Evolutionary conservation across 2,888 invertebrate species (phyloP).

Genomic region (Drosophila longiperda): DNA sequence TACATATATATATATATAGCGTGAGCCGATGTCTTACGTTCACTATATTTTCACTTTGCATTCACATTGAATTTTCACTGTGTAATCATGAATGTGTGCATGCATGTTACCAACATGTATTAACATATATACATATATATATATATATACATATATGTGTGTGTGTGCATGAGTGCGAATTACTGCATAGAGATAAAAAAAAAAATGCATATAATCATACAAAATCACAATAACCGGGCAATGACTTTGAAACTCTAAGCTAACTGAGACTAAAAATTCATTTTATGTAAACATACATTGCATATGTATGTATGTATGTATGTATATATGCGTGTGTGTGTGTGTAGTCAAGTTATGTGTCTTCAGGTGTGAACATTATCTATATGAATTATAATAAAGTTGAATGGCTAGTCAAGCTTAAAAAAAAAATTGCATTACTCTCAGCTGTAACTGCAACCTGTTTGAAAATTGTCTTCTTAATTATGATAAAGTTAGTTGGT

Average conservation of each 20-base stretch:
- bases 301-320: background rate
- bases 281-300: background rate
- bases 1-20: slow-evolving; percentile 33
- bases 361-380: background rate
- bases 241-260: slow-evolving; percentile 36
- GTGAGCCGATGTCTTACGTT: slow-evolving; percentile 43
- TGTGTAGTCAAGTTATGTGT: background rate
- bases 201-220: slow-evolving; percentile 23
- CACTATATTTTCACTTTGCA: slow-evolving; percentile 69
- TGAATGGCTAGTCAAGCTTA: background rate
- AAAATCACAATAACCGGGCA: slow-evolving; percentile 34
- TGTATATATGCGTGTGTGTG: background rate
- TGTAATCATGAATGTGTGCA: slow-evolving; percentile 50
- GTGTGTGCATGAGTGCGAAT: slow-evolving; percentile 28
- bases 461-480: background rate
- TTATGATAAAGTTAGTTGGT: background rate
- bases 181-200: slow-evolving; percentile 36
- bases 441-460: background rate
- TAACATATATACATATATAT: slow-evolving; percentile 14
- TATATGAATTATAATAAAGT: background rate
- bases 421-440: background rate
- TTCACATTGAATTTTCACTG: slow-evolving; percentile 68
- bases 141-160: slow-evolving; percentile 14
- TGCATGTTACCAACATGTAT: slow-evolving; percentile 13
- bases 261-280: slow-evolving; percentile 22